Conservation (phyloP, 2,888 invertebrate genomes). For the Silvanus unidentatus region DNA sequence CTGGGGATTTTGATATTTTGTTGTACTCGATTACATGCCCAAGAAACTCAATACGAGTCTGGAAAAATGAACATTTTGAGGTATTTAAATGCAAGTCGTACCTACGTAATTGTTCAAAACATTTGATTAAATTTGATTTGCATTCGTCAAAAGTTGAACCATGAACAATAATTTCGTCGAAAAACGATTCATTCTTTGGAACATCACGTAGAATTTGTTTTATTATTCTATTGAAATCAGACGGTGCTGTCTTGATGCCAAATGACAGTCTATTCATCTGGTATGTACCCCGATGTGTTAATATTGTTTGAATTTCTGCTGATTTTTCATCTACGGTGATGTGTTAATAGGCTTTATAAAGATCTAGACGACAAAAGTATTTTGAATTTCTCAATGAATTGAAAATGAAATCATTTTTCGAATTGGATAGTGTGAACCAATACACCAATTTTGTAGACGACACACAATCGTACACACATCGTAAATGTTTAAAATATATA, state of each 20-base stretch:
- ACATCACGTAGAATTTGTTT: slow-evolving; percentile 18
- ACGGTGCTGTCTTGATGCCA: slow-evolving; percentile 25
- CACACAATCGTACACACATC: slow-evolving; percentile 19
- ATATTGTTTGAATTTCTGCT: slow-evolving; percentile 22
- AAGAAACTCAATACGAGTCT: slow-evolving; percentile 11
- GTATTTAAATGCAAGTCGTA: slow-evolving; percentile 9
- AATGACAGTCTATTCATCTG: slow-evolving; percentile 19
- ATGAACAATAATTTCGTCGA: slow-evolving; percentile 20
- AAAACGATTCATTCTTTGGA: slow-evolving; percentile 15
- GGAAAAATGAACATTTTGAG: slow-evolving; percentile 12
- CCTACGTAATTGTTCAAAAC: background rate
- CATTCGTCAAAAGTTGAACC: slow-evolving; percentile 14
- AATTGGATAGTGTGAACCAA: slow-evolving; percentile 18
- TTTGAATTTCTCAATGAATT: slow-evolving; percentile 21
- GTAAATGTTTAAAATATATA: slow-evolving; percentile 19
- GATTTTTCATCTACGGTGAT: slow-evolving; percentile 19
- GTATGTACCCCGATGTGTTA: slow-evolving; percentile 25
- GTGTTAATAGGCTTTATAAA: slow-evolving; percentile 29
- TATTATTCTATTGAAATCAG: slow-evolving; percentile 22
- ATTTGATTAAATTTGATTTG: background rate
- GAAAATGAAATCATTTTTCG: slow-evolving; percentile 20
- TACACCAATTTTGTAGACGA: slow-evolving; percentile 24
- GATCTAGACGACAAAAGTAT: slow-evolving; percentile 27
- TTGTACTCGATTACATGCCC: slow-evolving; percentile 7
- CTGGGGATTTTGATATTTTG: slow-evolving; percentile 1